Conservation (phyloP, 2,888 invertebrate species). For the Cephonodes hylas region DNA sequence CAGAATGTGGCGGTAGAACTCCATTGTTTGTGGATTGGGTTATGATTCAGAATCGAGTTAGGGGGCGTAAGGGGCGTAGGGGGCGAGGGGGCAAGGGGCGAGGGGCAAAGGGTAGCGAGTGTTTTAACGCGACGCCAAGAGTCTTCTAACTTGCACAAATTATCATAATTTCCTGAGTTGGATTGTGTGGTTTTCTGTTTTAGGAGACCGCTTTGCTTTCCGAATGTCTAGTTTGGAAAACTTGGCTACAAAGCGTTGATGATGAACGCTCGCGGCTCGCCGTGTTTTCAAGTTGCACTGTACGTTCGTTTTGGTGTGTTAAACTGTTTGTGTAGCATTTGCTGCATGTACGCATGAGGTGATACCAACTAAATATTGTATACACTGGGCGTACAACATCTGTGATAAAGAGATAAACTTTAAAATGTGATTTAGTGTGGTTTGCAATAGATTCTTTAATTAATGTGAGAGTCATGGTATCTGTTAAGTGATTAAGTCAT, state of each 20-base stretch:
- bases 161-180: conserved; percentile 6
- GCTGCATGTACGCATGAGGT: background rate
- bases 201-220: background rate
- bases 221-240: background rate
- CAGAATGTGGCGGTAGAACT: conserved; percentile 36
- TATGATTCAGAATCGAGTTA: conserved; percentile 49
- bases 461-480: no score
- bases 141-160: conserved; percentile 6
- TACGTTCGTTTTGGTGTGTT: background rate
- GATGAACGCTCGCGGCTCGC: no score
- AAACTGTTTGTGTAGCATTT: background rate
- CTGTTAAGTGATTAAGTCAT: no score
- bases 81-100: background rate
- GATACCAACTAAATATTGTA: no score
- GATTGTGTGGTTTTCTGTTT: conserved; percentile 4
- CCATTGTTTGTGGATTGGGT: conserved; percentile 52
- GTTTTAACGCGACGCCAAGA: background rate
- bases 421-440: no score
- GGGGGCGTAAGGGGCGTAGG: conserved; percentile 19
- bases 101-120: background rate
- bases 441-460: no score
- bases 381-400: no score
- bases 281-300: background rate
- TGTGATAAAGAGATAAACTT: no score
- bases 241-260: background rate